phyloP scores from a whole-genome alignment of 2,113 vertebrate genomes.

The Phalacrocorax brasilianus region DNA sequence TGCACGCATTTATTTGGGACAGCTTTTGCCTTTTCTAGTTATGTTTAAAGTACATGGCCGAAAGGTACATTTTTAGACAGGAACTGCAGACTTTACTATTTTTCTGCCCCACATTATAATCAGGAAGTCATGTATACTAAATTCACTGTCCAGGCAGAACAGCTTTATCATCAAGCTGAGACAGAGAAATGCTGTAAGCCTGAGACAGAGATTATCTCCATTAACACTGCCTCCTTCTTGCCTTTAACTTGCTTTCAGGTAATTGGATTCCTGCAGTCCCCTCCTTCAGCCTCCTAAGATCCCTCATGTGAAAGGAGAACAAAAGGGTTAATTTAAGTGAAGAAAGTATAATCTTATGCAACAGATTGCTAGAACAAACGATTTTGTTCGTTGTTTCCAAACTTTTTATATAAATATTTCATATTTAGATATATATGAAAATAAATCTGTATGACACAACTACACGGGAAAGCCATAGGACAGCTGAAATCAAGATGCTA shows the following conservation, averaged over 20 bases:
- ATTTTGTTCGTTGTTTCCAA: not conserved
- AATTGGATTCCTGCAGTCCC: not conserved
- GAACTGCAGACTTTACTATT: not conserved
- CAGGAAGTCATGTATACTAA: not conserved
- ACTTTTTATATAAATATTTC: not conserved
- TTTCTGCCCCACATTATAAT: not conserved
- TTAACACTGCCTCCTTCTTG: not conserved
- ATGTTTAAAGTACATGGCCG: not conserved
- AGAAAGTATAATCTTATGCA: not conserved
- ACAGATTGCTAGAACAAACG: not conserved
- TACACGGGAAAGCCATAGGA: not conserved
- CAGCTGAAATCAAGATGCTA: not conserved
- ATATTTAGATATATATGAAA: not conserved
- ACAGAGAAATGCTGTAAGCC: not conserved
- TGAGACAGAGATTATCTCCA: not conserved
- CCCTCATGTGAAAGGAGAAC: not conserved
- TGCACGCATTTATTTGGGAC: not conserved
- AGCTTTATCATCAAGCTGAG: not conserved
- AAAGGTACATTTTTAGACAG: not conserved
- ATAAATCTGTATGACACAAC: not conserved
- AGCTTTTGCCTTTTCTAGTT: not conserved
- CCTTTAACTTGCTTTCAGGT: conserved; percentile 11
- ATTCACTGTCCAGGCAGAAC: not conserved
- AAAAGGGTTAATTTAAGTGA: not conserved
- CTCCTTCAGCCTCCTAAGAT: not conserved